These are phyloP conservation scores for Deilephila porcellus DNA, from an alignment of 2,888 invertebrate species.

Conservation along the genomic window DNA sequence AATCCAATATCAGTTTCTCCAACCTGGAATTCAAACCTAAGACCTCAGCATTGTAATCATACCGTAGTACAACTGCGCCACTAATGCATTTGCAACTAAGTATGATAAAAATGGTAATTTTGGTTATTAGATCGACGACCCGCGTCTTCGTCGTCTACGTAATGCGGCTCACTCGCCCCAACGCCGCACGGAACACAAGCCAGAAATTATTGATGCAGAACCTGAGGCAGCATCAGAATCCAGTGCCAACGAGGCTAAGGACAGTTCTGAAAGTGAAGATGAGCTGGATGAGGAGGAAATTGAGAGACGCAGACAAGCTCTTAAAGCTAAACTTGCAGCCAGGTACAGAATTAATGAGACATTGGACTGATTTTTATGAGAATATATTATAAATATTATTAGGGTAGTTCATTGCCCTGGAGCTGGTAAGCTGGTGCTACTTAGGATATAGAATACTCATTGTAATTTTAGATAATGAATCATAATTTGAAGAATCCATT, in stretches of 20 bases:
- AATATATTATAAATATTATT: slow-evolving; percentile 15
- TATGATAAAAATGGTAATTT: not conserved
- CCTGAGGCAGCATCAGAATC: slow-evolving; percentile 75
- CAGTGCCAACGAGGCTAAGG: slow-evolving; percentile 70
- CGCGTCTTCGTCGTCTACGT: slow-evolving; percentile 90
- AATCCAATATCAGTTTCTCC: no score
- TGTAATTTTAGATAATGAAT: no score
- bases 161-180: slow-evolving; percentile 83
- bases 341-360: slow-evolving; percentile 53
- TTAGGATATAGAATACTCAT: no score
- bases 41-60: no score
- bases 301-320: slow-evolving; percentile 89
- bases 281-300: slow-evolving; percentile 94
- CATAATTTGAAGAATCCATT: no score
- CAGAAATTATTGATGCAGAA: slow-evolving; percentile 78
- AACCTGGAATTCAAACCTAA: no score
- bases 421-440: no score
- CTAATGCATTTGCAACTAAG: no score
- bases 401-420: slow-evolving; percentile 55
- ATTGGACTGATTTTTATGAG: not conserved
- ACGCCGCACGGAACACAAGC: slow-evolving; percentile 85
- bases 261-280: slow-evolving; percentile 89
- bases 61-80: no score
- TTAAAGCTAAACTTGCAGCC: slow-evolving; percentile 76
- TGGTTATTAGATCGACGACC: slow-evolving; percentile 88